phyloP scores from a whole-genome alignment of 2,888 invertebrate species.

The Melinaea marsaeus region DNA sequence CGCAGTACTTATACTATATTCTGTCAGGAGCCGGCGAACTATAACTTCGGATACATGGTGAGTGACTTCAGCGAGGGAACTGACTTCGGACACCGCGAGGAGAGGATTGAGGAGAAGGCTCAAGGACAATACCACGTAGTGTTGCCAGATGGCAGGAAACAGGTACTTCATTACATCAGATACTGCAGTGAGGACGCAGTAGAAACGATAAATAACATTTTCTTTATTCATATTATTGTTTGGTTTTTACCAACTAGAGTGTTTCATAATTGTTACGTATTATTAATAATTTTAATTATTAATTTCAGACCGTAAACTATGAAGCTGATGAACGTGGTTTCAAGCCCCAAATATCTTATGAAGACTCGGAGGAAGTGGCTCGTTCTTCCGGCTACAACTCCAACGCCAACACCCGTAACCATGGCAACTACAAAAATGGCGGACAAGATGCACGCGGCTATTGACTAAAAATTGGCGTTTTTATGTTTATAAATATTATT shows the following conservation, averaged over 20 bases:
- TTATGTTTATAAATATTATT: slow-evolving; percentile 11
- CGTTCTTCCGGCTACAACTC: slow-evolving; percentile 56
- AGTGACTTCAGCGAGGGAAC: slow-evolving; percentile 79
- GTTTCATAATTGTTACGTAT: not conserved
- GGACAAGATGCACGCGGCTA: slow-evolving; percentile 36
- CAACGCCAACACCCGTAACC: slow-evolving; percentile 49
- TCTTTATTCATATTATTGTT: no score
- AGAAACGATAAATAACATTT: no score
- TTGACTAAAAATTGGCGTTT: slow-evolving; percentile 28
- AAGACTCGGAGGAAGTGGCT: slow-evolving; percentile 66
- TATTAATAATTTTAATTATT: slow-evolving; percentile 2
- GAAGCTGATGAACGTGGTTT: slow-evolving; percentile 83
- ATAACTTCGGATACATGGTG: slow-evolving; percentile 82
- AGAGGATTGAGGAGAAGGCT: slow-evolving; percentile 78
- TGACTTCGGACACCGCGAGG: slow-evolving; percentile 81
- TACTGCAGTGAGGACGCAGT: no score
- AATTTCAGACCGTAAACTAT: slow-evolving; percentile 80
- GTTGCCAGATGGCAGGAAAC: slow-evolving; percentile 81
- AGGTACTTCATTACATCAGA: slow-evolving; percentile 46
- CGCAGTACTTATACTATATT: slow-evolving; percentile 47
- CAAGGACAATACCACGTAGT: slow-evolving; percentile 81
- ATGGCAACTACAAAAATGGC: slow-evolving; percentile 38
- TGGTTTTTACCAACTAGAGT: not conserved
- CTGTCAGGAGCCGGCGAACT: slow-evolving; percentile 80
- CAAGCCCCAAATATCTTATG: slow-evolving; percentile 81